Evolutionary conservation across 2,888 invertebrate genomes (phyloP), one percentile per base, ranked within the genome.

Genomic region (Camptogramma bilineatum): DNA sequence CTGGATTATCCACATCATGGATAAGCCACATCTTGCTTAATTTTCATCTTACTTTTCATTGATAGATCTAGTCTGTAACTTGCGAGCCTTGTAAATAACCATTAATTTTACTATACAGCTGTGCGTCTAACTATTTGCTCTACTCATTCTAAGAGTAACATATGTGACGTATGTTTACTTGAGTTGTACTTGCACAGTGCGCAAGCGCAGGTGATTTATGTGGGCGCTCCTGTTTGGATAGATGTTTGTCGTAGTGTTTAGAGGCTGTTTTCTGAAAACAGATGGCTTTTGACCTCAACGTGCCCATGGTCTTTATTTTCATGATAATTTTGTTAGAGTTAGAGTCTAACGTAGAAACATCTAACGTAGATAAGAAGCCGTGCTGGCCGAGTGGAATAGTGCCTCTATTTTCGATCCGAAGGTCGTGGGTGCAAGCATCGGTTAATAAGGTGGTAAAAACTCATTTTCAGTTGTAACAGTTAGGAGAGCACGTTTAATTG

Each of bases 161-260:
- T 62, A 47, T 63, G 70, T 73, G 71, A 70, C 67, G 70, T 73
- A 66, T 73, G 65, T 70, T 64, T 69, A 74, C 73, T 71, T 39
- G 31, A 24, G 18, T 52, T 60, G 64, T 57, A 63, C 57, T 52
- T 57, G 61, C 48, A 44, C 18, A 28, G 52, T 62, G 69, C 69
- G 69, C 65, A 50, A 63, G 61, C 68, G 66, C 72, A 70, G 57
- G 63, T 72, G 71, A 70, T 71, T 73, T 73, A 73, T 71, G 73
- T 71, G n/a, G n/a, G 62, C 66, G 69, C 81, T 81, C 72, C 80
- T 78, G 80, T 79, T 71, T 73, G 67, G 70, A 69, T 67, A 57
- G 68, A 70, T 74, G 65, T 75, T 75, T 75, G 73, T 69, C 53
- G 13, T 18, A 34, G 17, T 58, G 50, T 52, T 71, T 73, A 73